Base-by-base conservation (phyloP, 2,797 vertebrate genomes). In the Dromococcyx pavoninus region DNA sequence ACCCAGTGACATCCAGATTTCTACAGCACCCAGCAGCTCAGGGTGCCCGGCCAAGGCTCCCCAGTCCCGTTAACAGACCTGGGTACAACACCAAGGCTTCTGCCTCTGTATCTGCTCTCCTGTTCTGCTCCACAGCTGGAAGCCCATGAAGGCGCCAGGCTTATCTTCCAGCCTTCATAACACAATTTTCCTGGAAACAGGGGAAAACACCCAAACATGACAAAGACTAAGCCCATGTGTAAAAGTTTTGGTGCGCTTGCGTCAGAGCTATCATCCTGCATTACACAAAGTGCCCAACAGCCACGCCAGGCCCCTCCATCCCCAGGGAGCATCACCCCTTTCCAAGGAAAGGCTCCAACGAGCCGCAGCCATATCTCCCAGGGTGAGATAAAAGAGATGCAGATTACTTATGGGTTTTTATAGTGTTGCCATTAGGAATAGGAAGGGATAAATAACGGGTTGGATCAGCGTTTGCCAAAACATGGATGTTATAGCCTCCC, bases 31-130 rank as follows among this genome's bases (percentile, higher is more conserved):
- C 1, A n/a, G 71, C 41, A 61, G 71, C 64, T 25, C 70, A 11
- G 62, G 44, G 46, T 72, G 50, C 70, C 39, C 30, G 50, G 54
- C n/a, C 64, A 21, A 48, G 28, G 60, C 33, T 77, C 37, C 25
- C 64, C 0, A 1, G 48, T 44, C 62, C 91, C 32, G 4, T 65
- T 84, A 91, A 21, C 70, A 53, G 13, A 51, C 10, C 39, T 0
- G 1, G 1, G 1, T 0, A 4, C 46, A 19, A 0, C 21, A 51
- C 3, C 5, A 0, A 75, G 6, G 13, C 48, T 27, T 7, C 78
- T 74, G 18, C 66, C 72, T 39, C 64, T 8, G 0, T 1, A 32
- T 4, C 65, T 2, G 12, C 71, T 48, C 41, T 67, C 39, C 46
- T 0, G 0, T 18, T 61, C 82, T 13, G 33, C 51, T 58, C 58